Base-by-base conservation (phyloP, 2,797 vertebrate species). In the Channa striata region DNA sequence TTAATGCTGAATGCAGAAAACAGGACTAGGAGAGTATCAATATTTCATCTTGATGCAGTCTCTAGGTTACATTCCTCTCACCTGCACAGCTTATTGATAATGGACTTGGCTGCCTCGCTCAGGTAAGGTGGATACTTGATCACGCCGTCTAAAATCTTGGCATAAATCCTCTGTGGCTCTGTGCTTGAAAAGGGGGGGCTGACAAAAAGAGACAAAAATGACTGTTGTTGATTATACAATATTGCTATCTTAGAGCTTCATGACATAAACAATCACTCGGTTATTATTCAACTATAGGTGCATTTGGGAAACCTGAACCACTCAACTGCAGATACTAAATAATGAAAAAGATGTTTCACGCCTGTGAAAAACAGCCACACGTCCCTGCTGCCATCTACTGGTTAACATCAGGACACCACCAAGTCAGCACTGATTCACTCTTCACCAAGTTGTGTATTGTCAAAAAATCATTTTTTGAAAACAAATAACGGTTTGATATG, bases 1-100 rank as follows among this genome's bases (percentile, higher is more conserved):
- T 40, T 60, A 1, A 54, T 43, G 5, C 16, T 43, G 42, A 53
- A 60, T 37, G 4, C 14, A 75, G 14, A 40, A 33, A 17, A 3
- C 4, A 37, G n/a, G 25, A 19, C 36, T 57, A 14, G 37, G 20
- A n/a, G 7, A 1, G 9, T 6, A 36, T 44, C 2, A 11, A 43
- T 57, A 33, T 33, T n/a, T 17, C 50, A 71, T 52, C 16, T 13
- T 19, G 5, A 33, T 42, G 39, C 34, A 39, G 21, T 52, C 6
- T 30, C 8, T 54, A 25, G 16, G 17, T 10, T 58, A 11, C 16
- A 0, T 11, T 25, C 0, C 5, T 64, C 82, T 77, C 59, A 96
- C 95, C 94, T 94, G 94, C 95, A 95, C 50, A 96, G 79, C 70
- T 96, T 96, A 83, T 87, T 90, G 72, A 95, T 90, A 11, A 96